Percentiles rank a stretch among this genome's conserved stretches.
Conservation (phyloP, 2,888 invertebrate genomes). For the Trissoscelio sp. region DNA sequence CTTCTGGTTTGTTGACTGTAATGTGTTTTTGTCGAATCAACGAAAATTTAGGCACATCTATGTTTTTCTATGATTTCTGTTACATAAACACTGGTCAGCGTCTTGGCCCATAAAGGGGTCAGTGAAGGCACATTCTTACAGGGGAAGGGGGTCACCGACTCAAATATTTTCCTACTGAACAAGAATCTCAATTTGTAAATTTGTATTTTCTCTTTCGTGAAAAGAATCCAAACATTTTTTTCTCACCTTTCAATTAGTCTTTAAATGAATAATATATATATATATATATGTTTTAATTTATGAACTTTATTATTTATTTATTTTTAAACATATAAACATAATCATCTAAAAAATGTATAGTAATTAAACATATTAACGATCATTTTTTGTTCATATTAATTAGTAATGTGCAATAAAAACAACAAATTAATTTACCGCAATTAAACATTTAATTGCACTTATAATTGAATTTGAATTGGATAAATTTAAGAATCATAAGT, state of each 20-base stretch:
- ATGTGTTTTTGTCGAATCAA: too few relatives aligned
- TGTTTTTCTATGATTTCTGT: slow-evolving; percentile 43
- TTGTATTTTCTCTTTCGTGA: slow-evolving; percentile 13
- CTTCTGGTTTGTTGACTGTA: neutral
- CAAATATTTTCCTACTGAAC: slow-evolving; percentile 33
- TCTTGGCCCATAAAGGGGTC: slow-evolving; percentile 55
- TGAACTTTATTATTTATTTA: neutral
- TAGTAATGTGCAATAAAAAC: neutral
- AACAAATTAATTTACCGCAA: slow-evolving; percentile 2
- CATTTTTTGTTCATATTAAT: neutral
- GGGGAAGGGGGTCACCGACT: slow-evolving; percentile 48
- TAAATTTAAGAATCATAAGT: neutral
- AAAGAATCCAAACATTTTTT: slow-evolving; percentile 6
- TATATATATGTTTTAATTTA: too few relatives aligned
- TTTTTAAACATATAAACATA: too few relatives aligned
- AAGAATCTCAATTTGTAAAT: slow-evolving; percentile 18
- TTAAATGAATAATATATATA: too few relatives aligned
- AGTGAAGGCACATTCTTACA: slow-evolving; percentile 52
- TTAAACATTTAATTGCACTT: neutral
- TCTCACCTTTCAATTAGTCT: too few relatives aligned
- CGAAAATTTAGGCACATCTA: too few relatives aligned
- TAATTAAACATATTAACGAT: neutral
- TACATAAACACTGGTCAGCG: slow-evolving; percentile 32
- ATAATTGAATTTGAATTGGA: neutral
- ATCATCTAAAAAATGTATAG: too few relatives aligned